Base-by-base conservation (phyloP, 2,797 vertebrate species). In the Lophura swinhoii region DNA sequence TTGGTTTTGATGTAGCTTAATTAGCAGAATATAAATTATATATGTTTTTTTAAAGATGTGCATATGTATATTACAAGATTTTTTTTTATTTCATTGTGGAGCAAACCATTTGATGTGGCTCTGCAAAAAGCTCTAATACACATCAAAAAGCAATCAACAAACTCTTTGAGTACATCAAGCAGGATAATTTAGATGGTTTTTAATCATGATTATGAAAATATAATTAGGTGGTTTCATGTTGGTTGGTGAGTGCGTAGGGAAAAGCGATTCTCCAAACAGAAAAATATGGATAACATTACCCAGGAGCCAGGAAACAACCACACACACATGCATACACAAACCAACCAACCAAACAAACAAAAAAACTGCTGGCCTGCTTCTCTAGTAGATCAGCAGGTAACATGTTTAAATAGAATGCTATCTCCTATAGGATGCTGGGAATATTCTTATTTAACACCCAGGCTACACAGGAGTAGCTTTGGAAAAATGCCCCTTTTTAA, bases 61-160 rank as follows among this genome's bases (percentile, higher is more conserved):
- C 94, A 86, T 95, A 95, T 95, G 80, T 95, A 93, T 90, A 95
- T 95, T 95, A 96, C 87, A 95, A 89, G 62, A 66, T 78, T 94
- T 94, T 83, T 82, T 92, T 96, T 96, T 95, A 94, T 96, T 97
- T 96, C 93, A 96, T 95, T 96, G 94, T 97, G 95, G 96, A 97
- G 81, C 88, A 94, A 96, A 94, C 95, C 93, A 97, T 97, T 97
- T 96, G 96, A 97, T 97, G 96, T 96, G 93, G 94, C 94, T 97
- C 91, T 88, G 84, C 95, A 96, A 89, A 97, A 96, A 97, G 95
- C 96, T 97, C 88, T 97, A 95, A 94, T 94, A 96, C 87, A 97
- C 93, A 97, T 97, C 96, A 97, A 97, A 98, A 97, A 97, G 96
- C 97, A 97, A 97, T 97, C 97, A 97, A 97, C 97, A 97, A 97